Evolutionary conservation across 1,140 invertebrate species (phyloP), one percentile per base, ranked within the genome.

Genomic region (Potamilus streckersoni): DNA sequence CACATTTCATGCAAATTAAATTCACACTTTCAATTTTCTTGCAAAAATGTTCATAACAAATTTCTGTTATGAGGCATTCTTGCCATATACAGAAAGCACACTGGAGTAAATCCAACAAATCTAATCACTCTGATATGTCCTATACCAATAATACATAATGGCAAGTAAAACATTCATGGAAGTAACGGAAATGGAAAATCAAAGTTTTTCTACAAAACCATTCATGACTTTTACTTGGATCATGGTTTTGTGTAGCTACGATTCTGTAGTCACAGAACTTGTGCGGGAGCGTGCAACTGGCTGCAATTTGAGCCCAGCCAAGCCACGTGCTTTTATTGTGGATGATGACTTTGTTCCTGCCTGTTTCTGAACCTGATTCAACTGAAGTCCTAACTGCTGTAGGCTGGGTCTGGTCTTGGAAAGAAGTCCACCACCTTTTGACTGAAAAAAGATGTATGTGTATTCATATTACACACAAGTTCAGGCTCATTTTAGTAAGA

Each of bases 311-410:
- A 76, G 68, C 14, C 74, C 74, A 17, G 68, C 13, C 27, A 76
- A 61, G 8, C 74, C 74, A 19, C 67, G 59, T 62, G 70, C 38
- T 64, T 63, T 56, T 23, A 71, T 60, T 49, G 23, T 16, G 11
- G n/a, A 16, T 20, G 71, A 69, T 23, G 80, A 73, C 31, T 75
- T 73, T 20, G 70, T 27, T 31, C 57, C 64, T 69, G 61, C 70
- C 8, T 58, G 65, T 20, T 61, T 55, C 65, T 69, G 66, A 23
- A 71, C 6, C 27, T 62, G 55, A 0, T 82, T 82, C 20, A 83
- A 74, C 76, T 82, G 80, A 49, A 80, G 70, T 1, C 82, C 82
- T 19, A 84, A 83, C 62, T 80, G 84, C 78, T 84, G 82, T 70
- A 83, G 66, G 59, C 78, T 85, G 20, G 81, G 78, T 31, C 75